A percentile compares a stretch with the other conserved stretches of the same genome.
phyloP scores from a whole-genome alignment of 2,113 vertebrate genomes.

The Oryzias javanicus region DNA sequence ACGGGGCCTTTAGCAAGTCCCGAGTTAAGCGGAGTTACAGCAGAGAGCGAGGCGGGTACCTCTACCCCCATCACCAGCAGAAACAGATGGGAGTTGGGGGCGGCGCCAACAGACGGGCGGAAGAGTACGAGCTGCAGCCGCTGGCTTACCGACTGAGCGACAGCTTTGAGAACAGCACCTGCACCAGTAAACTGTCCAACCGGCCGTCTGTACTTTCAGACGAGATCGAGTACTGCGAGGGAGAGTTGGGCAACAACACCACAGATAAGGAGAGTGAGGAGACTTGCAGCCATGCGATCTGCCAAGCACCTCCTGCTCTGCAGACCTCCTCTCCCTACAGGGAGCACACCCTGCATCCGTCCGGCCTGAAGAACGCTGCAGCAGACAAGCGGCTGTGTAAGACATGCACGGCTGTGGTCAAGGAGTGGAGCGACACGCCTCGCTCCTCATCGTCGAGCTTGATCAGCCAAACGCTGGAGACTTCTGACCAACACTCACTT shows the following conservation, averaged over 20 bases:
- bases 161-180: slow-evolving; percentile 98
- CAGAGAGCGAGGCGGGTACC: slow-evolving; percentile 74
- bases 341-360: slow-evolving; percentile 64
- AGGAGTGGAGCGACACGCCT: slow-evolving; percentile 71
- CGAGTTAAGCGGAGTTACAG: slow-evolving; percentile 77
- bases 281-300: slow-evolving; percentile 49
- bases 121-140: slow-evolving; percentile 95
- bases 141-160: slow-evolving; percentile 89
- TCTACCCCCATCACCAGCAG: slow-evolving; percentile 72
- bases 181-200: slow-evolving; percentile 96
- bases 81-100: slow-evolving; percentile 50
- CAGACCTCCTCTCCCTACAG: slow-evolving; percentile 96
- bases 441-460: slow-evolving; percentile 76
- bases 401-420: slow-evolving; percentile 58
- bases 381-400: slow-evolving; percentile 67
- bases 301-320: slow-evolving; percentile 77
- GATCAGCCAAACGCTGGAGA: slow-evolving; percentile 70
- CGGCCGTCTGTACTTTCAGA: slow-evolving; percentile 92
- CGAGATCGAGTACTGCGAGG: slow-evolving; percentile 85
- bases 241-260: slow-evolving; percentile 47
- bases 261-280: slow-evolving; percentile 52
- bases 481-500: slow-evolving; percentile 57
- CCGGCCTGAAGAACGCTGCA: slow-evolving; percentile 26
- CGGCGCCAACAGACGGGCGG: slow-evolving; percentile 71
- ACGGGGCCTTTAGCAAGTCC: slow-evolving; percentile 78